A percentile compares a stretch with the other conserved stretches of the same genome.
These are phyloP conservation scores for Pionites leucogaster DNA, from an alignment of 2,113 vertebrate genomes.

Conservation along the genomic window DNA sequence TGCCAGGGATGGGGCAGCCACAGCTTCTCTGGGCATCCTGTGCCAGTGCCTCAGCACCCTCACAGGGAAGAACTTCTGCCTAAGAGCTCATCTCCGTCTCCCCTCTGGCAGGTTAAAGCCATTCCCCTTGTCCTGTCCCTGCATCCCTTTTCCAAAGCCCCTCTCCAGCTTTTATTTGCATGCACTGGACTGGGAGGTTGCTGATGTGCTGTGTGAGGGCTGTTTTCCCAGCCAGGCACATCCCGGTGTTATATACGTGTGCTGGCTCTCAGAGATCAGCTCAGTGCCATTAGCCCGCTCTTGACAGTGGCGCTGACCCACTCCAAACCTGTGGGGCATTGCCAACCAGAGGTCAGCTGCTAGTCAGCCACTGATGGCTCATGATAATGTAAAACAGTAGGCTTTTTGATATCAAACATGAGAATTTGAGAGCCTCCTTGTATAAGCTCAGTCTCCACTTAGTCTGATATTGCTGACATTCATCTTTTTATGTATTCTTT, in stretches of 20 bases:
- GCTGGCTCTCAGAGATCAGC: background rate
- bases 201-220: fast-evolving
- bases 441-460: background rate
- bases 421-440: background rate
- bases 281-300: fast-evolving
- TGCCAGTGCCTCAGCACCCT: no score
- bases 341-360: background rate
- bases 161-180: background rate
- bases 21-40: no score
- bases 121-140: background rate
- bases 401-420: background rate
- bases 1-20: no score
- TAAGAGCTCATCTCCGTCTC: background rate
- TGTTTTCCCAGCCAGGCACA: fast-evolving
- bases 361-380: background rate
- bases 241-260: fast-evolving
- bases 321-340: background rate
- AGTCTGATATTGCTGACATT: background rate
- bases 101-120: background rate
- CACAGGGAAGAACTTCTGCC: background rate
- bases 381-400: background rate
- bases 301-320: background rate
- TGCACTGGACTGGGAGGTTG: background rate
- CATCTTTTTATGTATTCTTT: background rate
- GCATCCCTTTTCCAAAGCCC: background rate